Conservation (phyloP, 2,797 vertebrate species). For the Sebastes diaconus region DNA sequence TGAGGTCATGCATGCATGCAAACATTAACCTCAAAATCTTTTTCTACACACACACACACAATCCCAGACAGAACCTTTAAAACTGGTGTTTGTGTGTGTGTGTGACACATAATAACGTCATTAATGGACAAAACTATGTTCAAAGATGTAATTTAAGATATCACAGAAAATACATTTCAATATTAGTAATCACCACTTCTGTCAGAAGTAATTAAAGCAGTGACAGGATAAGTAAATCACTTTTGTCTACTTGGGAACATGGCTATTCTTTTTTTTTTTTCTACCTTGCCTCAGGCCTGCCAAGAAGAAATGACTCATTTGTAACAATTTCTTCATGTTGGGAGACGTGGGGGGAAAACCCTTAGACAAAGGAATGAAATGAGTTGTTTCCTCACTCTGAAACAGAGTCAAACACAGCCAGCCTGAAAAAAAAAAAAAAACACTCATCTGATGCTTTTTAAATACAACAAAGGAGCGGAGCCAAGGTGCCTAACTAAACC, state of each 20-base stretch:
- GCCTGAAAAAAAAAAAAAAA: conserved; percentile 24
- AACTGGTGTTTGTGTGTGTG: not conserved
- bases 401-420: conserved; percentile 26
- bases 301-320: conserved; percentile 74
- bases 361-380: conserved; percentile 58
- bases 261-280: conserved; percentile 26
- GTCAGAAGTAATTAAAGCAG: conserved; percentile 53
- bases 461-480: conserved; percentile 69
- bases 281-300: conserved; percentile 52
- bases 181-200: conserved; percentile 39
- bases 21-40: conserved; percentile 34
- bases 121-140: not conserved
- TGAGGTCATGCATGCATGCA: conserved; percentile 41
- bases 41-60: not conserved
- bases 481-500: conserved; percentile 76
- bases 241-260: conserved; percentile 55
- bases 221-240: conserved; percentile 55
- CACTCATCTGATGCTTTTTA: conserved; percentile 65
- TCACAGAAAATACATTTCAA: conserved; percentile 13
- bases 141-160: conserved; percentile 29
- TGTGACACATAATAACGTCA: not conserved
- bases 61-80: not conserved
- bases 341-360: conserved; percentile 48
- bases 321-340: conserved; percentile 65
- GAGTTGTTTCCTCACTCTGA: conserved; percentile 39